phyloP scores from a whole-genome alignment of 2,797 vertebrate genomes.

The Neomorphus geoffroyi region DNA sequence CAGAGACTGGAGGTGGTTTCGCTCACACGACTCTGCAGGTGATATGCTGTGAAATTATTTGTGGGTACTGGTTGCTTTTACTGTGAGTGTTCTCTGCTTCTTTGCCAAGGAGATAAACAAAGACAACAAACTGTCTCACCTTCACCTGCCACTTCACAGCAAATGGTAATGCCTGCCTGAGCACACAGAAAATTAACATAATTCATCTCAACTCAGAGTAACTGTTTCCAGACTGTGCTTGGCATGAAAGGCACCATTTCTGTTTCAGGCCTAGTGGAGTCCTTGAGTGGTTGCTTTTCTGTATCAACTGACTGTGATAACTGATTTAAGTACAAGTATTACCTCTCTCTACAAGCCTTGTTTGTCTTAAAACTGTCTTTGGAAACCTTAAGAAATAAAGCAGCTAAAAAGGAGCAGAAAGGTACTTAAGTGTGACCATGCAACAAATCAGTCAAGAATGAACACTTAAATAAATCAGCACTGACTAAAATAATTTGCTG shows the following conservation, averaged over 20 bases:
- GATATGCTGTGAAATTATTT: not conserved
- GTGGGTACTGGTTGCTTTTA: not conserved
- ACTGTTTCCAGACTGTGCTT: not conserved
- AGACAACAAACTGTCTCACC: not conserved
- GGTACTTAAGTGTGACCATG: not conserved
- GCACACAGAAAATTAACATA: not conserved
- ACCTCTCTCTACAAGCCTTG: not conserved
- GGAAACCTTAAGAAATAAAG: not conserved
- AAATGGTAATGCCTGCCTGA: fast-evolving
- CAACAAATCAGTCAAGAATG: not conserved
- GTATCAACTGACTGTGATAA: not conserved
- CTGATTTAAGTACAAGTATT: not conserved
- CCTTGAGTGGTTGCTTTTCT: not conserved
- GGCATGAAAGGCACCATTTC: not conserved
- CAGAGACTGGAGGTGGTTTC: not conserved
- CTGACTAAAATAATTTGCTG: not conserved
- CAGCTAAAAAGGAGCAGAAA: not conserved
- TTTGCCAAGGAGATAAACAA: not conserved
- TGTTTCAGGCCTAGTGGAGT: not conserved
- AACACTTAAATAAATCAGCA: not conserved
- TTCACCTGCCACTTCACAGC: not conserved
- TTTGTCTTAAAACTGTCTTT: not conserved
- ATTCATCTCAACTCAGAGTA: not conserved
- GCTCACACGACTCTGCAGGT: not conserved
- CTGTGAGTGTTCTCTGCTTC: not conserved